Evolutionary conservation across 2,888 invertebrate species (phyloP).

Genomic region (Clepsis dumicolana): DNA sequence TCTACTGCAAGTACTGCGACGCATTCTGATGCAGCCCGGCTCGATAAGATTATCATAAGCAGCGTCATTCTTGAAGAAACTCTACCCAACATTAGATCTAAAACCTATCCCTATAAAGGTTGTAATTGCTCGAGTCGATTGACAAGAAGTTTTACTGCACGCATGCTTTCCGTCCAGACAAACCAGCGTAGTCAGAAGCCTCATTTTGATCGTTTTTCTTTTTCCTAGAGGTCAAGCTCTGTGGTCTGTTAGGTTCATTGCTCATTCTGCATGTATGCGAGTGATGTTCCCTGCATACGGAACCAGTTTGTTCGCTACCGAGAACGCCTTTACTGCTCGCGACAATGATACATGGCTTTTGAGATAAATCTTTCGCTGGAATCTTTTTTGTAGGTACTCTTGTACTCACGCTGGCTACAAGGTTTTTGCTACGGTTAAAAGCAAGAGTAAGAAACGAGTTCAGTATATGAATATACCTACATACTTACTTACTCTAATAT

Average conservation of each 20-base stretch:
- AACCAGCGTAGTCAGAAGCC: constrained; percentile 11
- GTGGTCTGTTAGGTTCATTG: constrained; percentile 53
- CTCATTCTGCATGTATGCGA: constrained; percentile 58
- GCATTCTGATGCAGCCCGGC: constrained; percentile 38
- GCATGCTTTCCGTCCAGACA: constrained; percentile 20
- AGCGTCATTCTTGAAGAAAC: constrained; percentile 19
- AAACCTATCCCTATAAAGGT: not conserved
- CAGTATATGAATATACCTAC: not conserved
- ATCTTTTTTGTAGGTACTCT: constrained; percentile 23
- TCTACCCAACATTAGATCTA: constrained; percentile 20
- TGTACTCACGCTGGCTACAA: not conserved
- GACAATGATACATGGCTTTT: constrained; percentile 72
- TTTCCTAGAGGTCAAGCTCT: constrained; percentile 10
- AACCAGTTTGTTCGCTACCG: constrained; percentile 73
- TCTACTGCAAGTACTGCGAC: constrained; percentile 30
- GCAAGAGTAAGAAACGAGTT: not conserved
- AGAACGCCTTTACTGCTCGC: constrained; percentile 66
- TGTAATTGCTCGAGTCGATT: constrained; percentile 26
- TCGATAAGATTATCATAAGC: constrained; percentile 39
- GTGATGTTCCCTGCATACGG: constrained; percentile 53
- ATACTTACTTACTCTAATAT: too few species aligned
- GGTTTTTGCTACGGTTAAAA: not conserved
- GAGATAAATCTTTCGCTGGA: constrained; percentile 56
- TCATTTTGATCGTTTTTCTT: not conserved
- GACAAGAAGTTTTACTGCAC: constrained; percentile 4